Evolutionary conservation across 1,140 invertebrate genomes (phyloP).

Genomic region (Megalonaias nervosa): DNA sequence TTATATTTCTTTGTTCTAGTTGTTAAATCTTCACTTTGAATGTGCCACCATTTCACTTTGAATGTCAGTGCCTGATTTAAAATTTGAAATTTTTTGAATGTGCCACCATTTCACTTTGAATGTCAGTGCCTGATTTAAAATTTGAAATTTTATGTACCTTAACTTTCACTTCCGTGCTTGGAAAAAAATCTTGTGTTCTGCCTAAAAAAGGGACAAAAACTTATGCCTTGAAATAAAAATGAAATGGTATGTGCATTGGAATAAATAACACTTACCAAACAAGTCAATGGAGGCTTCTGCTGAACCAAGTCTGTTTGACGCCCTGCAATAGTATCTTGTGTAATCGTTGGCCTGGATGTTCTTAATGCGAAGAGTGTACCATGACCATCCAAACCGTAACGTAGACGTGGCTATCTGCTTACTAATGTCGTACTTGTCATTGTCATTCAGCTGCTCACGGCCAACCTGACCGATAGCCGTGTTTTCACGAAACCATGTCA

Average conservation of each 20-base stretch:
- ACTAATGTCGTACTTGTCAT: constrained; percentile 32
- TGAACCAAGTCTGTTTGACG: constrained; percentile 48
- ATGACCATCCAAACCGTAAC: constrained; percentile 27
- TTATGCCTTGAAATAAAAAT: background rate
- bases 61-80: background rate
- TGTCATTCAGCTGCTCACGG: constrained; percentile 27
- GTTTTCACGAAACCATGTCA: constrained; percentile 17
- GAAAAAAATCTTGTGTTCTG: background rate
- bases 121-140: background rate
- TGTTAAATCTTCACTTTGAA: too few species aligned
- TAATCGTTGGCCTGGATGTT: constrained; percentile 64
- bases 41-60: too few species aligned
- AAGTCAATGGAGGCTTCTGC: constrained; percentile 36
- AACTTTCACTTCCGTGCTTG: background rate
- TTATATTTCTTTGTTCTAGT: too few species aligned
- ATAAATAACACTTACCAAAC: constrained; percentile 54
- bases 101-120: too few species aligned
- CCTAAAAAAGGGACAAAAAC: background rate
- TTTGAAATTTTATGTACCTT: background rate
- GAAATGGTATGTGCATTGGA: background rate
- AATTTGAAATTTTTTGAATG: background rate
- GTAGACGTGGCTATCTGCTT: constrained; percentile 36
- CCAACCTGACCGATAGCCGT: constrained; percentile 2
- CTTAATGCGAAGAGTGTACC: constrained; percentile 42
- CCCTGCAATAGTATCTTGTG: constrained; percentile 59